A percentile compares a stretch with the other conserved stretches of the same genome.
phyloP scores from a whole-genome alignment of 2,888 invertebrate species.

The Ormyrus labotus region DNA sequence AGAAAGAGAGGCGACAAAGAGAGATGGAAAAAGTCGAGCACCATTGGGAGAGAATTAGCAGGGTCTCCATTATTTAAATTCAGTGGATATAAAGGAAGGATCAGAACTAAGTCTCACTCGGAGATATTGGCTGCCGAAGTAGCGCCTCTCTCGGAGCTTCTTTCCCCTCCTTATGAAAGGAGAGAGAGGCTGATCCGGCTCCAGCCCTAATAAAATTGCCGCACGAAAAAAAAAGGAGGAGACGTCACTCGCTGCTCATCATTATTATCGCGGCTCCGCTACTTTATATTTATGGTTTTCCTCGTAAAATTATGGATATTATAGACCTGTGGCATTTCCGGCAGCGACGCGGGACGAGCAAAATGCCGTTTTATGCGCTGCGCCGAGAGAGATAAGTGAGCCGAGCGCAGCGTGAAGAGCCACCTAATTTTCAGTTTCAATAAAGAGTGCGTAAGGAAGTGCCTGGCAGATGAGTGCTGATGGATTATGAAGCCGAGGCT shows the following conservation, averaged over 20 bases:
- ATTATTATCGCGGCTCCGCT: slow-evolving; percentile 31
- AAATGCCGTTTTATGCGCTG: slow-evolving; percentile 6
- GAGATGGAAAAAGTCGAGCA: slow-evolving; percentile 57
- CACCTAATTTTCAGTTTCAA: slow-evolving; percentile 14
- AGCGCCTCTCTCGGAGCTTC: slow-evolving; percentile 55
- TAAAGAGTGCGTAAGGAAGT: not conserved
- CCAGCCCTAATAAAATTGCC: slow-evolving; percentile 64
- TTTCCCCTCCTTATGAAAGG: slow-evolving; percentile 30
- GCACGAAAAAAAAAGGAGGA: not conserved
- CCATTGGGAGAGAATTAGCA: slow-evolving; percentile 66
- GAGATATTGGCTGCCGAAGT: slow-evolving; percentile 70
- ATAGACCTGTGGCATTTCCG: slow-evolving; percentile 7
- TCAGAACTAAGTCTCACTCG: slow-evolving; percentile 69
- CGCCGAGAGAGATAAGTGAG: slow-evolving; percentile 4
- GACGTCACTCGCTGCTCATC: slow-evolving; percentile 4
- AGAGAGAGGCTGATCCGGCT: slow-evolving; percentile 45
- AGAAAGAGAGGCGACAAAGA: slow-evolving; percentile 12
- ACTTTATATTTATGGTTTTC: slow-evolving; percentile 46
- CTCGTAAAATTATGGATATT: slow-evolving; percentile 43
- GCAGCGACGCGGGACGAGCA: not conserved
- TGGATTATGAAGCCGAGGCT: too few species aligned
- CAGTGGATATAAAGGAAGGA: slow-evolving; percentile 68
- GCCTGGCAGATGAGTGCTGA: too few species aligned
- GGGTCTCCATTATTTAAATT: slow-evolving; percentile 70
- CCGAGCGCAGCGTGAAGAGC: not conserved